Conservation (phyloP, 1,140 invertebrate genomes). For the Nylanderia fulva region DNA sequence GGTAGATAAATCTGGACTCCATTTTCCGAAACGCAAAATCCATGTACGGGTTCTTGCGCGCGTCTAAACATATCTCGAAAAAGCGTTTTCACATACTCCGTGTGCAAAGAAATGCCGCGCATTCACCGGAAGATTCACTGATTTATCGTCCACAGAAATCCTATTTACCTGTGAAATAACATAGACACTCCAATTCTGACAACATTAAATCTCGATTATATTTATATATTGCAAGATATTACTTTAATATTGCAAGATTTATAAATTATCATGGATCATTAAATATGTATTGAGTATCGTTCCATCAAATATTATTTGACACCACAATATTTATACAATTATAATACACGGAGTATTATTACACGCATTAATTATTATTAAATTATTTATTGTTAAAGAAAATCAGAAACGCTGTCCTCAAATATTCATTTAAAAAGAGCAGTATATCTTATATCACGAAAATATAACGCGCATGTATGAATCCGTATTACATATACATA, state of each 20-base stretch:
- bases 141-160: slow-evolving; percentile 49
- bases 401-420: background rate
- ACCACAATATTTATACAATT: background rate
- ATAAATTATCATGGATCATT: background rate
- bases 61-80: slow-evolving; percentile 44
- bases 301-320: background rate
- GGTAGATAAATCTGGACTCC: slow-evolving; percentile 61
- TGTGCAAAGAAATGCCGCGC: background rate
- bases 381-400: background rate
- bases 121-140: slow-evolving; percentile 1
- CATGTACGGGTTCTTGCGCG: slow-evolving; percentile 41
- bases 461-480: no score
- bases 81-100: slow-evolving; percentile 40
- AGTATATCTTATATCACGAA: no score
- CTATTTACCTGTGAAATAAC: background rate
- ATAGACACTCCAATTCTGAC: background rate
- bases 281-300: background rate
- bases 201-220: no score
- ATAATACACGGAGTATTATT: no score
- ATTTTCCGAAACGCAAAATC: slow-evolving; percentile 68
- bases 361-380: slow-evolving; percentile 12
- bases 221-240: slow-evolving; percentile 1
- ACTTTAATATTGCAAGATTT: background rate
- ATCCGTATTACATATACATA: no score
- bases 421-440: no score